These are phyloP conservation scores for Danio tinwini DNA, from an alignment of 2,797 vertebrate species.

Conservation along the genomic window DNA sequence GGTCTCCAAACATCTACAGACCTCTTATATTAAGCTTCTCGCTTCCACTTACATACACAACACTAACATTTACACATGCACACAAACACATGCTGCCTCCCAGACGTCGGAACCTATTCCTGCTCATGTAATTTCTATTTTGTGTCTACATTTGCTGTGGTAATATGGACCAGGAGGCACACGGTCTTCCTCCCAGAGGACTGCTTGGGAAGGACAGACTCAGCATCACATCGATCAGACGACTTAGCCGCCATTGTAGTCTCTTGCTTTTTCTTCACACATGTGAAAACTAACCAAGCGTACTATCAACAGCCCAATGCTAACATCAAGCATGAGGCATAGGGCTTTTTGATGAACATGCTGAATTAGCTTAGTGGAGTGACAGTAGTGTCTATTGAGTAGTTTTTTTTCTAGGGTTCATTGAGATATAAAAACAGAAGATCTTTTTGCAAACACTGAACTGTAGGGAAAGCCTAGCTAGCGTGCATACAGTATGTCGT, in stretches of 20 bases:
- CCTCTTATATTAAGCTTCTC: slow-evolving; percentile 36
- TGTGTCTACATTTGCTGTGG: slow-evolving; percentile 38
- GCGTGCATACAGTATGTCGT: slow-evolving; percentile 29
- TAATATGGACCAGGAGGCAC: slow-evolving; percentile 14
- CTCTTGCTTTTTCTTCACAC: slow-evolving; percentile 30
- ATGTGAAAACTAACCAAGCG: slow-evolving; percentile 44
- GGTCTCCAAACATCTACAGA: slow-evolving; percentile 38
- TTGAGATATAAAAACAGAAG: slow-evolving; percentile 10
- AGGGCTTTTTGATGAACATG: slow-evolving; percentile 33
- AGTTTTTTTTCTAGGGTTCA: slow-evolving; percentile 46
- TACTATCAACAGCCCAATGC: slow-evolving; percentile 22
- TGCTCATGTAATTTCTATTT: slow-evolving; percentile 35
- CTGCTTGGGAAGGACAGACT: slow-evolving; percentile 13
- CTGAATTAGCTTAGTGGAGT: slow-evolving; percentile 39
- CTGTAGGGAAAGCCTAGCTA: slow-evolving; percentile 41
- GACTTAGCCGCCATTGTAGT: slow-evolving; percentile 31
- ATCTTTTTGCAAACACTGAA: slow-evolving; percentile 31
- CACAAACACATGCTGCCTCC: slow-evolving; percentile 32
- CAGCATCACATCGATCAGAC: slow-evolving; percentile 13
- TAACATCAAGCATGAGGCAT: slow-evolving; percentile 41
- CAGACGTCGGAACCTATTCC: slow-evolving; percentile 40
- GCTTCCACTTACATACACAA: slow-evolving; percentile 28
- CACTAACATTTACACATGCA: slow-evolving; percentile 40
- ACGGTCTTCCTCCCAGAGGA: slow-evolving; percentile 4
- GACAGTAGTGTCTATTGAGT: slow-evolving; percentile 36